A percentile compares a stretch with the other conserved stretches of the same genome.
Evolutionary conservation across 1,140 invertebrate genomes (phyloP).

Genomic region (Yoshiicerus persimilis): DNA sequence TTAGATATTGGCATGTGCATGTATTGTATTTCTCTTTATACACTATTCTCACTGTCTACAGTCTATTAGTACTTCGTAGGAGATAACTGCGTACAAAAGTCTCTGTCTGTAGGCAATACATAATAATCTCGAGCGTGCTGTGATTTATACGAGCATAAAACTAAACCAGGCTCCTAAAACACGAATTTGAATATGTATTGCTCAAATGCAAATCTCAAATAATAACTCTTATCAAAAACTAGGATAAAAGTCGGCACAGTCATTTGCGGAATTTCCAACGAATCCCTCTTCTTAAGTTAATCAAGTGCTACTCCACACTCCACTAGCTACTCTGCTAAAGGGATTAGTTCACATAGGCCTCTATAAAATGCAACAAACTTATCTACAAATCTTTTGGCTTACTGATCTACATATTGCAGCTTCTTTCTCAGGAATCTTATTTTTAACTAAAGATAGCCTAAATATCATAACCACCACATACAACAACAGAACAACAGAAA

Average conservation of each 20-base stretch:
- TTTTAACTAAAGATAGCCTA: background rate
- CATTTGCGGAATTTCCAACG: background rate
- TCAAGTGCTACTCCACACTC: background rate
- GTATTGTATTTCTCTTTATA: background rate
- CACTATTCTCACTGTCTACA: background rate
- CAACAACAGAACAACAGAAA: too few relatives aligned
- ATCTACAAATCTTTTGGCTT: background rate
- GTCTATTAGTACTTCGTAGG: background rate
- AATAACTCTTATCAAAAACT: constrained; percentile 15
- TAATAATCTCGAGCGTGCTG: background rate
- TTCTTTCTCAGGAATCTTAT: background rate
- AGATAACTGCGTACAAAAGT: too few relatives aligned
- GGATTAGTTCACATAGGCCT: background rate
- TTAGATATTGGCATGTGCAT: too few relatives aligned
- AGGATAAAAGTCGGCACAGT: constrained; percentile 2
- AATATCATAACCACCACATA: background rate
- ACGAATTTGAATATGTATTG: background rate
- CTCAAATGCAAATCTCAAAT: background rate
- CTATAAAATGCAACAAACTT: background rate
- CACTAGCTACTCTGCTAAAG: background rate
- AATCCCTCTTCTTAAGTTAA: constrained; percentile 2
- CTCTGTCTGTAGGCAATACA: background rate
- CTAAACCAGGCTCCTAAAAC: background rate
- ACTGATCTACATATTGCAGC: background rate
- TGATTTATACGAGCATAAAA: background rate